These are phyloP conservation scores for Rhagoletis pomonella DNA, from an alignment of 1,140 invertebrate species.

Conservation along the genomic window DNA sequence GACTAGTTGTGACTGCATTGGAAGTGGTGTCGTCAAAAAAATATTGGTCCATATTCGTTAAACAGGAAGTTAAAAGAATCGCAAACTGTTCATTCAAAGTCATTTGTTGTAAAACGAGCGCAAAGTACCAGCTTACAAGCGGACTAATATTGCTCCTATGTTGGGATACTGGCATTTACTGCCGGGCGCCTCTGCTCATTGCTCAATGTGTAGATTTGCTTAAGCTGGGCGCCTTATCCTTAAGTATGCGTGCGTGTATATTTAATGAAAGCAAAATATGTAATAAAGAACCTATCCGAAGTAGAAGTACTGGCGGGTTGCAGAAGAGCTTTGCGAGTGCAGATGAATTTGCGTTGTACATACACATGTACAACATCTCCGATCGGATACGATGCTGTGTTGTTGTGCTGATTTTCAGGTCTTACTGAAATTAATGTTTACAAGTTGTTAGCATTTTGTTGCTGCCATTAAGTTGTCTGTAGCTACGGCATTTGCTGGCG, in stretches of 20 bases:
- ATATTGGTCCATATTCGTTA: too few species aligned
- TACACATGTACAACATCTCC: too few species aligned
- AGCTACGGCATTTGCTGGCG: neutral
- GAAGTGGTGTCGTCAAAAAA: neutral
- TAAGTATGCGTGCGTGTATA: constrained; percentile 16
- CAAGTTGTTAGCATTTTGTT: constrained; percentile 35
- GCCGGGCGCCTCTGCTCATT: neutral
- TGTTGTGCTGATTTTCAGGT: neutral
- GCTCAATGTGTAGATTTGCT: neutral
- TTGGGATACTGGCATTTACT: neutral
- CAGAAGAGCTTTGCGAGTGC: neutral
- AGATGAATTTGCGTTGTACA: constrained; percentile 21
- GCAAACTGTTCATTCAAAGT: too few species aligned
- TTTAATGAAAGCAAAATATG: constrained; percentile 28
- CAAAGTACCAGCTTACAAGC: too few species aligned
- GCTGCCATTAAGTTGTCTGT: constrained; percentile 17
- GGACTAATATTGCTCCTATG: neutral
- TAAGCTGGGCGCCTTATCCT: neutral
- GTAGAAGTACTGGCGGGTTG: neutral
- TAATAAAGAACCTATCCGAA: constrained; percentile 34
- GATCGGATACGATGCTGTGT: neutral
- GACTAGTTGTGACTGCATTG: neutral
- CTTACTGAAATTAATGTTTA: constrained; percentile 45
- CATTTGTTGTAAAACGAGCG: too few species aligned
- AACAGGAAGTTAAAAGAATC: too few species aligned